A percentile compares a stretch with the other conserved stretches of the same genome.
These are phyloP conservation scores for Synergus laeviventris DNA, from an alignment of 2,888 invertebrate genomes.

Conservation along the genomic window DNA sequence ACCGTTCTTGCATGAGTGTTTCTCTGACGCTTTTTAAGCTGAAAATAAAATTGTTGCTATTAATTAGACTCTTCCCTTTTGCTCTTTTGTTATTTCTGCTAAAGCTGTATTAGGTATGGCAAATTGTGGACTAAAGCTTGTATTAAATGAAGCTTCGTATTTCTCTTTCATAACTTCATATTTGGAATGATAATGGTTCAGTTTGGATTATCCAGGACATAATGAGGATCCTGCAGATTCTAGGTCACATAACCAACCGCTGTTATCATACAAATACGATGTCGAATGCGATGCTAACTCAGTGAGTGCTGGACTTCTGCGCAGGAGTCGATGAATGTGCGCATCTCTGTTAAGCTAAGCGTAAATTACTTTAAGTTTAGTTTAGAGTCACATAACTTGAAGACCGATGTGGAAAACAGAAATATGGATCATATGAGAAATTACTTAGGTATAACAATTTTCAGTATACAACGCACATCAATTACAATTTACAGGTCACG, in stretches of 20 bases:
- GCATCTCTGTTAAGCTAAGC: conserved; percentile 43
- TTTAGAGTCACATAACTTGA: conserved; percentile 2
- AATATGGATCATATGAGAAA: conserved; percentile 18
- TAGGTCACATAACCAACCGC: conserved; percentile 28
- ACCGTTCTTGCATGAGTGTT: not conserved
- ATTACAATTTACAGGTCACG: not conserved
- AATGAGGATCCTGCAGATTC: conserved; percentile 30
- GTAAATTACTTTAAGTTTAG: conserved; percentile 25
- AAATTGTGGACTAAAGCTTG: not conserved
- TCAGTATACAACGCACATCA: not conserved
- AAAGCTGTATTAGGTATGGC: not conserved
- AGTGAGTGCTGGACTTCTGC: conserved; percentile 44
- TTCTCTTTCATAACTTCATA: conserved; percentile 5
- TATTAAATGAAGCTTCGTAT: conserved; percentile 6
- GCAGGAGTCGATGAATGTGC: conserved; percentile 53
- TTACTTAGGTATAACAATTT: not conserved
- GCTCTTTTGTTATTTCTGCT: not conserved
- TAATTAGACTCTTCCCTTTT: not conserved
- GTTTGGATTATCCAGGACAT: conserved; percentile 14
- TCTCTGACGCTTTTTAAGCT: not conserved
- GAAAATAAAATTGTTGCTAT: not conserved
- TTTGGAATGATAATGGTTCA: conserved; percentile 15
- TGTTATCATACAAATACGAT: conserved; percentile 18
- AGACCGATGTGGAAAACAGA: not conserved
- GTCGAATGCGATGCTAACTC: conserved; percentile 28